Base-by-base conservation (phyloP, 2,888 invertebrate species). In the Gastracanthus pulcherrimus region DNA sequence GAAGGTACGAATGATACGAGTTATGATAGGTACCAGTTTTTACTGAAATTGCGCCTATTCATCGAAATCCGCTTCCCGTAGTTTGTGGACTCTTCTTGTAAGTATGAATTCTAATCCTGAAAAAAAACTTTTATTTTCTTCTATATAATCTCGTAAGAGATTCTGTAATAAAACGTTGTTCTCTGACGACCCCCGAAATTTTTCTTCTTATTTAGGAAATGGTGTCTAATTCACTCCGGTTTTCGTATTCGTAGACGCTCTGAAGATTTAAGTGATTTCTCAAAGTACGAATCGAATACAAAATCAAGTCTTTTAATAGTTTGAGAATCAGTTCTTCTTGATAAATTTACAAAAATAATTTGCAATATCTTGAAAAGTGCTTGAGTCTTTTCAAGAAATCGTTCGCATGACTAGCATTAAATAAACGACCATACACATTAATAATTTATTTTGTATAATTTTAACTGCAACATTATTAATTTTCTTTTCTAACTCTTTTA, bases 301-400 rank as follows among this genome's bases (percentile, higher is more conserved):
- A 60, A 31, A 45, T 62, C 45, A 5, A 83, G 72, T 34, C 79
- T 60, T 69, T 13, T 13, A n/a, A 3, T 58, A 6, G 3, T n/a
- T 23, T n/a, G 38, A 51, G n/a, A n/a, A n/a, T n/a, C n/a, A n/a
- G n/a, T 34, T 70, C 66, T 62, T 75, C 45, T 26, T 76, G 26
- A 5, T 29, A 36, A 6, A 79, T 26, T 34, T 38, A 36, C 79
- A 81, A 23, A 81, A 79, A 36, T 36, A 51, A 9, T 19, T 19
- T 13, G 74, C 76, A 31, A 82, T 62, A 67, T 83, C 80, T 67
- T 64, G 34, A 62, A 83, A 82, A 7, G 11, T 55, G 23, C 38
- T 67, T 1, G 26, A 34, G 2, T 36, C 71, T 71, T 79, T 80
- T 77, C 83, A 81, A 3, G 31, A 16, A 2, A 83, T 29, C 36